Percentiles rank a stretch among this genome's conserved stretches.
phyloP scores from a whole-genome alignment of 2,797 vertebrate genomes.

The Phyllotis vaccarum region DNA sequence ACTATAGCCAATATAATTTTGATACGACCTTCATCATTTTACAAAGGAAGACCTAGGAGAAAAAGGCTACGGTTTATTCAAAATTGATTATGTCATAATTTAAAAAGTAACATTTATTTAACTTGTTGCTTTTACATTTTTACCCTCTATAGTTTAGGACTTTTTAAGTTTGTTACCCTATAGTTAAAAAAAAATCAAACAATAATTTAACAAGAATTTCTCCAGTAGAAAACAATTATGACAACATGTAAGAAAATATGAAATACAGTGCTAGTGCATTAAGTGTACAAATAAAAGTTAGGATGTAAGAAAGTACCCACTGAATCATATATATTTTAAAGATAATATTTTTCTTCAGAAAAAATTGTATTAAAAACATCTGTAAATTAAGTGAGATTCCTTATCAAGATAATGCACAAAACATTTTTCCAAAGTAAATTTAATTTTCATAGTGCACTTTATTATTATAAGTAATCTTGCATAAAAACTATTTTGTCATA shows the following conservation, averaged over 20 bases:
- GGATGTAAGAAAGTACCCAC: background rate
- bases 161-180: conserved; percentile 20
- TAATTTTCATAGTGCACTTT: background rate
- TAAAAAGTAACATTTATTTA: conserved; percentile 20
- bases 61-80: background rate
- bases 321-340: background rate
- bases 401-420: background rate
- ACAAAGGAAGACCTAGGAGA: background rate
- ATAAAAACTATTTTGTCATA: background rate
- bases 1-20: background rate
- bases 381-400: conserved; percentile 42
- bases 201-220: background rate
- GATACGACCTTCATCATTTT: background rate
- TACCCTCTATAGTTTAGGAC: background rate
- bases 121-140: conserved; percentile 21
- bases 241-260: conserved; percentile 25
- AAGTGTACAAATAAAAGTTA: conserved; percentile 59
- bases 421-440: background rate
- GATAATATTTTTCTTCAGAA: conserved; percentile 46
- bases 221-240: background rate
- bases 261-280: conserved; percentile 57
- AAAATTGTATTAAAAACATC: conserved; percentile 53
- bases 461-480: conserved; percentile 3
- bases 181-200: conserved; percentile 47
- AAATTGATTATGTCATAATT: background rate